Evolutionary conservation across 2,797 vertebrate species (phyloP).

Genomic region (Apogon hyalosoma): DNA sequence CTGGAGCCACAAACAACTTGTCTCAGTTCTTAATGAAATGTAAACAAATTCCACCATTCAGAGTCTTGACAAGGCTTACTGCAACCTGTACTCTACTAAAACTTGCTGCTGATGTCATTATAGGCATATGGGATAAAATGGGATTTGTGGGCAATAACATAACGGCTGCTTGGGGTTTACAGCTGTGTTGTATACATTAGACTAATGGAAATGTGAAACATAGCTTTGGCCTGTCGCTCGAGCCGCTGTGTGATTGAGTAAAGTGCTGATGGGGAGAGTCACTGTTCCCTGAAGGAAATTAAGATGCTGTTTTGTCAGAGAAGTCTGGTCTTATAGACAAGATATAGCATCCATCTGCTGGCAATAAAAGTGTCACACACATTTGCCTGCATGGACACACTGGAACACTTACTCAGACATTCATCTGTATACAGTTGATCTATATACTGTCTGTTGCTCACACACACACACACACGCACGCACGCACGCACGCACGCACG

Average conservation of each 20-base stretch:
- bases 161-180: slow-evolving; percentile 22
- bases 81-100: slow-evolving; percentile 31
- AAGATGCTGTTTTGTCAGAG: slow-evolving; percentile 63
- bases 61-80: slow-evolving; percentile 25
- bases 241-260: slow-evolving; percentile 68
- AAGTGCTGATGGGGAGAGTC: slow-evolving; percentile 48
- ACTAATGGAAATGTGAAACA: slow-evolving; percentile 51
- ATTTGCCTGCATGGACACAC: slow-evolving; percentile 18
- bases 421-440: not conserved
- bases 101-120: slow-evolving; percentile 49
- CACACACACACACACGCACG: slow-evolving; percentile 35
- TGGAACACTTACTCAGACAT: slow-evolving; percentile 7
- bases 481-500: slow-evolving; percentile 49
- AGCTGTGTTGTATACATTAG: slow-evolving; percentile 67
- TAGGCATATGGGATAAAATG: slow-evolving; percentile 26
- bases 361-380: slow-evolving; percentile 89
- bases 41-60: slow-evolving; percentile 41
- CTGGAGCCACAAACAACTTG: slow-evolving; percentile 24
- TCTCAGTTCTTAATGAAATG: slow-evolving; percentile 44
- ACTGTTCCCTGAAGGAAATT: slow-evolving; percentile 61
- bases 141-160: slow-evolving; percentile 37
- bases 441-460: slow-evolving; percentile 8
- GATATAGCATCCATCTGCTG: slow-evolving; percentile 77
- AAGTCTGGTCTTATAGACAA: slow-evolving; percentile 63
- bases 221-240: slow-evolving; percentile 42